Evolutionary conservation across 2,113 vertebrate genomes (phyloP), one percentile per base, ranked within the genome.

Genomic region (Brachirus orientalis): DNA sequence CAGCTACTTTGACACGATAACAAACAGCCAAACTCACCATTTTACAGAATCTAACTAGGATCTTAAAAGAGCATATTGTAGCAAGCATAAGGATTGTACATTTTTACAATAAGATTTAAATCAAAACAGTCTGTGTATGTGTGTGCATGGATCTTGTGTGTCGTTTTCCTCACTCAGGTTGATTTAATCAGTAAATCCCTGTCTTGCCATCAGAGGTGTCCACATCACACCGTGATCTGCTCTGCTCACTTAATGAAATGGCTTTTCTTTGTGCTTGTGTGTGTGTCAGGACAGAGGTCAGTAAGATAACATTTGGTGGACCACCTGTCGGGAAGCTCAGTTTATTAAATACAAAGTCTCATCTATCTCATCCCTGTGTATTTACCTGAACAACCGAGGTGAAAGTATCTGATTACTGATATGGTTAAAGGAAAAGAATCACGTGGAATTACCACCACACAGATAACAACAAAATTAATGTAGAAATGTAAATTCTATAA

Each of bases 281-380:
- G 54, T 73, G 55, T 45, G 38, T 1, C 16, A 59, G 74, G 76
- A 83, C 87, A 86, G 66, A 90, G 86, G 88, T 90, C 80, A 90
- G 40, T 47, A 74, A 89, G 88, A 90, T 92, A 92, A 86, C 83
- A 90, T 87, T 81, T 76, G 87, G 82, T 54, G 70, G 84, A 75
- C 87, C 88, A 91, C 89, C 90, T 92, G 90, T 79, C 63, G 4
- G 77, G 72, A 84, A 69, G 87, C 72, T 91, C 82, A 80, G 79
- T 83, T 90, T 88, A 76, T 86, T 55, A 45, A 79, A 82, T 60
- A 73, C 77, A 76, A 68, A 59, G 82, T 78, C 61, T 84, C 75
- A 85, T 73, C 85, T 88, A 82, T 75, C 79, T 36, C 65, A 56
- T 61, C 22, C n/a, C 38, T 37, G 33, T 58, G 16, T 71, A 47